A percentile compares a stretch with the other conserved stretches of the same genome.
phyloP scores from a whole-genome alignment of 2,113 vertebrate species.

The Ceratotherium simum region DNA sequence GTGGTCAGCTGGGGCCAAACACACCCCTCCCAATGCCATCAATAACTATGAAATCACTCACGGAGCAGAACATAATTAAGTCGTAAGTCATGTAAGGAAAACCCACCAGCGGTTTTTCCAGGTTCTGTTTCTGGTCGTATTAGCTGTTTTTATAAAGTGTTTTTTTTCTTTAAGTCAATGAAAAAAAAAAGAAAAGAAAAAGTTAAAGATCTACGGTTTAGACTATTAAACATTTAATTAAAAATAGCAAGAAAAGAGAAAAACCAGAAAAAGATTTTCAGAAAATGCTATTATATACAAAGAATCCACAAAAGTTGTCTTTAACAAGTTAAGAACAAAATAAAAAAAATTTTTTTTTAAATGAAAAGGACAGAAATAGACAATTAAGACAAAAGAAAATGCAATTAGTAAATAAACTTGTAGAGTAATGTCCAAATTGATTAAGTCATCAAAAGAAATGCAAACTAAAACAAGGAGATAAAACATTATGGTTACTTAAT shows the following conservation, averaged over 20 bases:
- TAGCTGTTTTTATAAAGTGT: not conserved
- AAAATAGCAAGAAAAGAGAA: not conserved
- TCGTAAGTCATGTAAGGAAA: conserved; percentile 4
- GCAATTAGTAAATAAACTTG: not conserved
- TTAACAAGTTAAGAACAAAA: conserved; percentile 38
- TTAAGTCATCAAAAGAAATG: not conserved
- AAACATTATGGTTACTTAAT: not conserved
- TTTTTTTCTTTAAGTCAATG: not conserved
- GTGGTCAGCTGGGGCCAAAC: not conserved
- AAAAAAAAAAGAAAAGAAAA: not conserved
- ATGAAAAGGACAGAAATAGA: not conserved
- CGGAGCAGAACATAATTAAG: not conserved
- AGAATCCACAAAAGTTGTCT: not conserved
- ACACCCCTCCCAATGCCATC: not conserved
- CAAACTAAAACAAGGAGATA: not conserved
- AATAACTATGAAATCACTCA: conserved; percentile 51
- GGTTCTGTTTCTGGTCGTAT: conserved; percentile 14
- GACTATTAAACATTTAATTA: not conserved
- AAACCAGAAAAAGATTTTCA: not conserved
- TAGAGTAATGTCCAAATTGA: not conserved
- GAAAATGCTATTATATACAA: not conserved
- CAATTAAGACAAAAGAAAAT: not conserved
- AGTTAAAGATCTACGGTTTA: not conserved
- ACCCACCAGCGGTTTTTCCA: not conserved
- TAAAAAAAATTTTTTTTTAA: not conserved